Percentiles rank a stretch among this genome's conserved stretches.
These are phyloP conservation scores for Papilio dardanus DNA, from an alignment of 1,140 invertebrate genomes.

Conservation along the genomic window DNA sequence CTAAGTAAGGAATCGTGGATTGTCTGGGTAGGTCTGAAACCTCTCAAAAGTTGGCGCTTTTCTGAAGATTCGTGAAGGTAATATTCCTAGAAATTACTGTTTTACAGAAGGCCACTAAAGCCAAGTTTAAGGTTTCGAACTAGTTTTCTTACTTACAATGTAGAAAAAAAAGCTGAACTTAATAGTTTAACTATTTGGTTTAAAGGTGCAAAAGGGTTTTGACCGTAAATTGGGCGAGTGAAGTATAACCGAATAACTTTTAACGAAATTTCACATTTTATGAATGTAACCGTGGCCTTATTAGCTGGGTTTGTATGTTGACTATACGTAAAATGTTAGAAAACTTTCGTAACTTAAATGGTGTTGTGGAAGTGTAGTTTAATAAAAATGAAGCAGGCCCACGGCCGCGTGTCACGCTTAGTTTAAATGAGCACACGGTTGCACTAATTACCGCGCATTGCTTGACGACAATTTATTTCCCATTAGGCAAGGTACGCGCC, in stretches of 20 bases:
- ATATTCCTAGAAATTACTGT: too few relatives aligned
- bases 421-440: constrained; percentile 68
- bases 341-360: constrained; percentile 26
- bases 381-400: constrained; percentile 62
- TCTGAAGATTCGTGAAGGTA: too few relatives aligned
- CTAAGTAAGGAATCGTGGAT: too few relatives aligned
- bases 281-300: constrained; percentile 32
- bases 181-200: background rate
- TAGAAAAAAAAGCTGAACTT: background rate
- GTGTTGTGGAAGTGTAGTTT: constrained; percentile 51
- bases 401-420: constrained; percentile 64
- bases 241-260: constrained; percentile 26
- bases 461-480: constrained; percentile 79
- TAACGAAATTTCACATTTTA: constrained; percentile 27
- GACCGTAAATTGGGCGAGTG: background rate
- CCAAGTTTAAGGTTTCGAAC: background rate
- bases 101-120: too few relatives aligned
- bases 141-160: background rate
- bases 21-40: too few relatives aligned
- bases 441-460: constrained; percentile 73
- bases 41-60: too few relatives aligned
- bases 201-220: background rate
- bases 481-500: constrained; percentile 61
- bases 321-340: constrained; percentile 17
- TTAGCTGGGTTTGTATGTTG: background rate